Percentiles rank a stretch among this genome's conserved stretches.
Evolutionary conservation across 2,888 invertebrate genomes (phyloP).

Genomic region (Vesta saturnalis): DNA sequence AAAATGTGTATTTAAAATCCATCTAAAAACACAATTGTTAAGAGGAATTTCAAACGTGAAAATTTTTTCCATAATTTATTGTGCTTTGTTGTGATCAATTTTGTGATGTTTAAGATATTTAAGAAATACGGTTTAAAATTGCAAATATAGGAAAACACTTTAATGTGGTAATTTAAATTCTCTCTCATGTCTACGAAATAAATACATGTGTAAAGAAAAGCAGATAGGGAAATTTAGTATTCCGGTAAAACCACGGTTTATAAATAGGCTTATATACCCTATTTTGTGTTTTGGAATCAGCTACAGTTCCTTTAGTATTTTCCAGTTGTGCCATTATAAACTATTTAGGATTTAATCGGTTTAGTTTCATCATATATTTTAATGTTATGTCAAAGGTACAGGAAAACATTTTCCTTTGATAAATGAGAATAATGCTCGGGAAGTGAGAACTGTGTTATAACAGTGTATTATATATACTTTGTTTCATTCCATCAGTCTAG

Average conservation of each 20-base stretch:
- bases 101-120: constrained; percentile 10
- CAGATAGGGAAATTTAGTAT: constrained; percentile 38
- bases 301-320: constrained; percentile 22
- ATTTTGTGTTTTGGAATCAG: constrained; percentile 22
- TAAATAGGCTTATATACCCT: constrained; percentile 37
- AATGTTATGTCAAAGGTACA: too few species aligned
- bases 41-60: not conserved
- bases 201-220: constrained; percentile 38
- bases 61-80: not conserved
- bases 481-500: too few species aligned
- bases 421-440: too few species aligned
- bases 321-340: constrained; percentile 7
- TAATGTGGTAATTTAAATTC: constrained; percentile 41
- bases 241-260: constrained; percentile 33
- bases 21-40: not conserved
- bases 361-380: too few species aligned
- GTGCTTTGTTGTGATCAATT: not conserved
- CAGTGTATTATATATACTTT: too few species aligned
- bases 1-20: not conserved
- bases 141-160: constrained; percentile 26
- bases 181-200: constrained; percentile 38
- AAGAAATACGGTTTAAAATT: constrained; percentile 14
- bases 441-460: too few species aligned
- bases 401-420: too few species aligned
- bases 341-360: not conserved